These are phyloP conservation scores for Megalonaias nervosa DNA, from an alignment of 1,140 invertebrate species.

Conservation along the genomic window DNA sequence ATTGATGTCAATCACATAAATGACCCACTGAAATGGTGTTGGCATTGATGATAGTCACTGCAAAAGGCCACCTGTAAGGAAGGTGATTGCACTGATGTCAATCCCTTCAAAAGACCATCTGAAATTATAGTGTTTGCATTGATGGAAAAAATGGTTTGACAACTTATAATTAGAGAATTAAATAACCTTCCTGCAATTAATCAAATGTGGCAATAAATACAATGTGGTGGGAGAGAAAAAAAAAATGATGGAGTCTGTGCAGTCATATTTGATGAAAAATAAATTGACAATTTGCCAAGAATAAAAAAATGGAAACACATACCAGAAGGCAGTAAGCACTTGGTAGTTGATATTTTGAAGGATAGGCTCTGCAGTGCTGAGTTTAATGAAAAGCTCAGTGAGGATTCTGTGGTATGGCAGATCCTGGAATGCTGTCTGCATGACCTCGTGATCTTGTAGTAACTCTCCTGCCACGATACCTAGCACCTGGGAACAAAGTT, in stretches of 20 bases:
- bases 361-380: conserved; percentile 93
- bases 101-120: too few species aligned
- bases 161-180: too few species aligned
- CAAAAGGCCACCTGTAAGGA: too few species aligned
- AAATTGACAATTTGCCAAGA: neutral
- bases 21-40: too few species aligned
- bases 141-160: too few species aligned
- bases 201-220: too few species aligned
- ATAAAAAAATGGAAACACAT: conserved; percentile 37
- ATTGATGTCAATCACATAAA: too few species aligned
- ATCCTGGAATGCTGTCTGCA: conserved; percentile 92
- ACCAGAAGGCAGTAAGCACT: conserved; percentile 76
- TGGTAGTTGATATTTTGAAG: conserved; percentile 94
- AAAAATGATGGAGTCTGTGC: too few species aligned
- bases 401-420: conserved; percentile 98
- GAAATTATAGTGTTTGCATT: too few species aligned
- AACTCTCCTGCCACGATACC: conserved; percentile 96
- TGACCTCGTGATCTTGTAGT: conserved; percentile 93
- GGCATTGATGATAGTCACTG: too few species aligned
- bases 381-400: conserved; percentile 96
- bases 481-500: conserved; percentile 70
- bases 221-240: neutral
- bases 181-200: too few species aligned
- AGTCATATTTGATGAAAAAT: neutral
- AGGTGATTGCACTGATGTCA: too few species aligned